phyloP scores from a whole-genome alignment of 2,113 vertebrate genomes.

The Aviceda subcristata region DNA sequence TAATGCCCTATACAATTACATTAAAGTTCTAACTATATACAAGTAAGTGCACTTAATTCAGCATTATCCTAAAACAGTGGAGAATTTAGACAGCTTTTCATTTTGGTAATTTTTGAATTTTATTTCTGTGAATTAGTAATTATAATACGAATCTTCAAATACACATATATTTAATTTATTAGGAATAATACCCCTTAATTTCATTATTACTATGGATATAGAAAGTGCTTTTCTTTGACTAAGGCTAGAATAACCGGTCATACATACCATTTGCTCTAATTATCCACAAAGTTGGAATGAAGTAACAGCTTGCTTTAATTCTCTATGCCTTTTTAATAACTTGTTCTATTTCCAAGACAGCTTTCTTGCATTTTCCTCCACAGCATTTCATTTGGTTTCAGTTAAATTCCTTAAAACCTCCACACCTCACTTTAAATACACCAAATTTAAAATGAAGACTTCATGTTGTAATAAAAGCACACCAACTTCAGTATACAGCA shows the following conservation, averaged over 20 bases:
- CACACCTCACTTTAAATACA: background rate
- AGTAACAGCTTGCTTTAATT: background rate
- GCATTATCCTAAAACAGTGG: background rate
- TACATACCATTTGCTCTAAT: background rate
- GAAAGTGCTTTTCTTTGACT: background rate
- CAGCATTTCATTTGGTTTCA: background rate
- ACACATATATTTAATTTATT: background rate
- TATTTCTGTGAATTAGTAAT: background rate
- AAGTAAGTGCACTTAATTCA: background rate
- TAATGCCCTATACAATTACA: background rate
- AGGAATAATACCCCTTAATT: background rate
- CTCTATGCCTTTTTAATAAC: background rate
- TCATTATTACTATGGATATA: background rate
- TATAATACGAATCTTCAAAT: background rate
- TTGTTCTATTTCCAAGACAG: background rate
- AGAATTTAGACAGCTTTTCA: background rate
- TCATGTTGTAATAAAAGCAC: background rate
- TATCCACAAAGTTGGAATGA: background rate
- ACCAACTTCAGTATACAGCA: background rate
- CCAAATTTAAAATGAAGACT: background rate
- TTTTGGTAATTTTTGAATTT: background rate
- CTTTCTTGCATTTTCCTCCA: background rate
- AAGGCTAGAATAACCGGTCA: background rate
- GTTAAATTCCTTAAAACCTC: background rate
- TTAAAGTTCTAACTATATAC: background rate